Percentiles rank a stretch among this genome's conserved stretches.
Evolutionary conservation across 92 coral and sea anemone genomes (phyloP).

Genomic region (Paragorgia papillata): DNA sequence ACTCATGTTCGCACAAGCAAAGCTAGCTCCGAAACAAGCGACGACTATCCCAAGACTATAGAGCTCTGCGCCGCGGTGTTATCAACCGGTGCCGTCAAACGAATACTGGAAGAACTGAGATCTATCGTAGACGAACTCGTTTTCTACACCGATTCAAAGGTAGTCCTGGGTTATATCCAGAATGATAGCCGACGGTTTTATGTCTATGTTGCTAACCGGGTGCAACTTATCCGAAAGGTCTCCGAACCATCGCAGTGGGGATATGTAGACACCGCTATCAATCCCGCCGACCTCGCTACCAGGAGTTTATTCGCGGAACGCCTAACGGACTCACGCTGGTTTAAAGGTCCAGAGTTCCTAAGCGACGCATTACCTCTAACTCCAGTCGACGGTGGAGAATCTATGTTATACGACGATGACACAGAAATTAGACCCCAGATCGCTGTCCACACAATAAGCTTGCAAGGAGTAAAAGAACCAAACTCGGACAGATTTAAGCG

Average conservation of each 20-base stretch:
- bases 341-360: conserved; percentile 49
- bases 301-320: conserved; percentile 9
- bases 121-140: too few species aligned
- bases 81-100: conserved; percentile 38
- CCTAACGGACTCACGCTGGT: conserved; percentile 25
- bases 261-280: too few species aligned
- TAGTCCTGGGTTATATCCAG: too few species aligned
- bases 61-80: conserved; percentile 47
- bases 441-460: too few species aligned
- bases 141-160: too few species aligned
- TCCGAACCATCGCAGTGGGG: too few species aligned
- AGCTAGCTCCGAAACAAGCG: conserved; percentile 50
- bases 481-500: conserved; percentile 39
- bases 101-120: too few species aligned
- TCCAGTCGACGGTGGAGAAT: too few species aligned
- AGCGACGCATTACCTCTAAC: neutral
- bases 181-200: conserved; percentile 53
- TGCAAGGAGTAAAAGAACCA: too few species aligned
- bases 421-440: conserved; percentile 53
- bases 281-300: conserved; percentile 55
- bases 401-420: too few species aligned
- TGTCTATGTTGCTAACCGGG: too few species aligned
- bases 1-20: conserved; percentile 50
- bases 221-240: too few species aligned
- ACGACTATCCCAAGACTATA: conserved; percentile 60